Evolutionary conservation across 2,113 vertebrate genomes (phyloP).

Genomic region (Lates calcarifer): DNA sequence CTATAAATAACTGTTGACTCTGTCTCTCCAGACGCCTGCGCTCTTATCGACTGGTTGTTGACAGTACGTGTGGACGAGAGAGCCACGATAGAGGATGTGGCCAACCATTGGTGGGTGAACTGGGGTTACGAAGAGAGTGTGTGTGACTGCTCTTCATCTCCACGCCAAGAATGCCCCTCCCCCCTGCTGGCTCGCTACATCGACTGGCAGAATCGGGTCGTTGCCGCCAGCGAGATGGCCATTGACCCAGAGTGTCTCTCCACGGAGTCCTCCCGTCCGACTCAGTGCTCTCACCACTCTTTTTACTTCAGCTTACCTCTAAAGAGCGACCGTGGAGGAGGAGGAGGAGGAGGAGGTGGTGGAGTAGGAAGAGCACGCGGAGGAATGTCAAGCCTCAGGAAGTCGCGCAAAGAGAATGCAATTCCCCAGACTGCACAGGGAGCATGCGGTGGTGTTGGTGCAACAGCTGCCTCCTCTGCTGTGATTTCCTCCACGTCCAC

Average conservation of each 20-base stretch:
- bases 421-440: constrained; percentile 76
- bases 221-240: constrained; percentile 33
- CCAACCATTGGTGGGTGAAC: constrained; percentile 89
- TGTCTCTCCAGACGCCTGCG: constrained; percentile 80
- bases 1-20: constrained; percentile 48
- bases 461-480: constrained; percentile 40
- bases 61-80: constrained; percentile 80
- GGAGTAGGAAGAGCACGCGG: constrained; percentile 44
- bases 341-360: constrained; percentile 33
- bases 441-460: constrained; percentile 44
- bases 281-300: constrained; percentile 42
- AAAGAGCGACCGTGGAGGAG: constrained; percentile 53
- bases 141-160: constrained; percentile 79
- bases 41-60: constrained; percentile 86
- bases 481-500: constrained; percentile 46
- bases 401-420: constrained; percentile 85
- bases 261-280: constrained; percentile 50
- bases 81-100: constrained; percentile 86
- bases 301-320: constrained; percentile 73
- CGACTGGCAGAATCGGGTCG: constrained; percentile 82
- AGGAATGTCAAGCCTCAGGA: constrained; percentile 79
- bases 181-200: constrained; percentile 84
- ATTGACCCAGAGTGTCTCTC: constrained; percentile 39
- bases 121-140: constrained; percentile 83
- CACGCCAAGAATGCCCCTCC: constrained; percentile 81